Conservation (phyloP, 2,113 vertebrate species). For the Polypterus senegalus region DNA sequence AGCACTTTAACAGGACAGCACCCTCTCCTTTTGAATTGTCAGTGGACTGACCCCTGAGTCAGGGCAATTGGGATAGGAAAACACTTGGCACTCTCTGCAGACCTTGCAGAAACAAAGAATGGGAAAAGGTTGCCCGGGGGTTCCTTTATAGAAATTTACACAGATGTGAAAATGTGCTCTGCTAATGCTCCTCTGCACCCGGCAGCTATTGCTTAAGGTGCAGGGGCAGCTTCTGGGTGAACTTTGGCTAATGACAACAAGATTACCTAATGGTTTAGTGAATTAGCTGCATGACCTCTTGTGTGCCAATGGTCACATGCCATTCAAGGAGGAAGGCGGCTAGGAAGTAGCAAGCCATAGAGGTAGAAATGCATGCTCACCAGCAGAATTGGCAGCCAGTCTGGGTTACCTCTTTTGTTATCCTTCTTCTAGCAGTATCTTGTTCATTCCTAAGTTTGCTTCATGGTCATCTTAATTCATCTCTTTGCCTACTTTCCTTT, state of each 20-base stretch:
- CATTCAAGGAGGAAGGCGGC: too few species aligned
- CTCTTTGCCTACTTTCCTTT: too few species aligned
- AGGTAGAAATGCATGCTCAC: too few species aligned
- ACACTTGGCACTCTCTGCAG: background rate
- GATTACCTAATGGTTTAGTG: slow-evolving; percentile 22
- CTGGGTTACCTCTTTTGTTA: too few species aligned
- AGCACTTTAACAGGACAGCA: too few species aligned
- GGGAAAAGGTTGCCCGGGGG: background rate
- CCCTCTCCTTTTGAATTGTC: background rate
- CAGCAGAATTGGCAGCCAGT: too few species aligned
- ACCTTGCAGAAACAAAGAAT: background rate
- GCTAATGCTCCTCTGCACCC: background rate
- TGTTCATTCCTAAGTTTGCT: too few species aligned
- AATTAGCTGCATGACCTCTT: background rate
- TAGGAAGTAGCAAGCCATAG: too few species aligned
- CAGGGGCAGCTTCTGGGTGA: slow-evolving; percentile 15
- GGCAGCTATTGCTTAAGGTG: background rate
- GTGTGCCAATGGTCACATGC: slow-evolving; percentile 5
- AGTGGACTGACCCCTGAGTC: slow-evolving; percentile 34
- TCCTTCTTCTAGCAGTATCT: too few species aligned
- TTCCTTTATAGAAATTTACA: background rate
- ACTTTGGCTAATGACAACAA: slow-evolving; percentile 16
- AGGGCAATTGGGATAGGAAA: slow-evolving; percentile 11
- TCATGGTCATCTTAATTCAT: too few species aligned
- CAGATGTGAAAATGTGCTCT: background rate